Evolutionary conservation across 2,113 vertebrate species (phyloP).

Genomic region (Oryzias celebensis): DNA sequence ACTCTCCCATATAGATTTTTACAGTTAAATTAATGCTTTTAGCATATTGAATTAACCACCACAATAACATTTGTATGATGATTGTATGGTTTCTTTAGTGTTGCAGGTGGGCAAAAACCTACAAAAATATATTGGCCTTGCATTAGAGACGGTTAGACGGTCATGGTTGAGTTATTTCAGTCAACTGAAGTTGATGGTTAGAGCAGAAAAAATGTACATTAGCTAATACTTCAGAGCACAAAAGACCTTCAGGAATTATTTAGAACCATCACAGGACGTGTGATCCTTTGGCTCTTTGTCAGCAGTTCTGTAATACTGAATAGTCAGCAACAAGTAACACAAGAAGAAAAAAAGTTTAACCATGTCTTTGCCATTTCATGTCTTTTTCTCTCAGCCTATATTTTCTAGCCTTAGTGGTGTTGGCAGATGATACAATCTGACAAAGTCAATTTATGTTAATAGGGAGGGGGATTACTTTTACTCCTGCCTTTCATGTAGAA

Average conservation of each 20-base stretch:
- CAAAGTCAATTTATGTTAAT: neutral
- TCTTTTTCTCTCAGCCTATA: constrained; percentile 41
- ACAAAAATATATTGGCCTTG: too few relatives aligned
- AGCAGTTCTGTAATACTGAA: constrained; percentile 53
- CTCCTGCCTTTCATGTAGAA: neutral
- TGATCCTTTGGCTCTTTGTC: constrained; percentile 38
- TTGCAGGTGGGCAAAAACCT: too few relatives aligned
- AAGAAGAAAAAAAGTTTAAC: constrained; percentile 39
- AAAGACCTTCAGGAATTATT: neutral
- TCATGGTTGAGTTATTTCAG: too few relatives aligned
- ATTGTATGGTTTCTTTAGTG: too few relatives aligned
- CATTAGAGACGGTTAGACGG: too few relatives aligned
- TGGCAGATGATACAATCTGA: constrained; percentile 6
- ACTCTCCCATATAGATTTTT: too few relatives aligned
- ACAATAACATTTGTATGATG: too few relatives aligned
- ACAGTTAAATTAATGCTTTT: too few relatives aligned
- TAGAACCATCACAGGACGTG: constrained; percentile 39
- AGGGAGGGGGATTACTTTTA: neutral
- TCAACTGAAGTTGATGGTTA: too few relatives aligned
- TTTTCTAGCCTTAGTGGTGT: constrained; percentile 5
- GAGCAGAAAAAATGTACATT: neutral
- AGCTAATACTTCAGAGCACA: neutral
- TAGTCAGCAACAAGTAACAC: constrained; percentile 17
- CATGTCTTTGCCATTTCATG: constrained; percentile 50
- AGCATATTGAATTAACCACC: too few relatives aligned